phyloP scores from a whole-genome alignment of 2,888 invertebrate genomes.

The Drosophila algonquin region DNA sequence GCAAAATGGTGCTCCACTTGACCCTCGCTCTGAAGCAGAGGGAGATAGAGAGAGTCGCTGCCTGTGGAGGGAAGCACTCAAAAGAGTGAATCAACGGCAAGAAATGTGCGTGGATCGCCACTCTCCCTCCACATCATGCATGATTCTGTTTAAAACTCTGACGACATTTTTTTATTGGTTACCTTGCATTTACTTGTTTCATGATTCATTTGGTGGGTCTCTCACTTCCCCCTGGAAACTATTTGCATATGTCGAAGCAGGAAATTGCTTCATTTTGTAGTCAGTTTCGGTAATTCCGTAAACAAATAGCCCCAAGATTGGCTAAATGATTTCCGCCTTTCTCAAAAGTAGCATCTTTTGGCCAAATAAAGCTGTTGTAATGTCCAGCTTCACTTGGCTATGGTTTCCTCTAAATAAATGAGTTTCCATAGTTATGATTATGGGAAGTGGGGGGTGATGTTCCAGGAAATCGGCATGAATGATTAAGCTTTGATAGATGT shows the following conservation, averaged over 20 bases:
- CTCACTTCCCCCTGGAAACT: not conserved
- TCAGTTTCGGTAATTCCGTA: slow-evolving; percentile 14
- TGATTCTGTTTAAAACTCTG: no score
- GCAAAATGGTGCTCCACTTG: slow-evolving; percentile 18
- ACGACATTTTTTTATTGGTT: slow-evolving; percentile 9
- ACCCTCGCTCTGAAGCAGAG: slow-evolving; percentile 38
- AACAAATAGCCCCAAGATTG: slow-evolving; percentile 11
- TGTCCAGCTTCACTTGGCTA: not conserved
- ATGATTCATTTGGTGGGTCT: slow-evolving; percentile 17
- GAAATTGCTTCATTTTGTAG: slow-evolving; percentile 36
- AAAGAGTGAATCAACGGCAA: slow-evolving; percentile 25
- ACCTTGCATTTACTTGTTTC: not conserved
- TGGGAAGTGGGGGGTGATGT: not conserved
- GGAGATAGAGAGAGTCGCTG: slow-evolving; percentile 3
- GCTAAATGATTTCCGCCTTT: slow-evolving; percentile 18
- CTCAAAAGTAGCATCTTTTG: not conserved
- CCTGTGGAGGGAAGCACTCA: not conserved
- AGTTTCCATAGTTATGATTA: slow-evolving; percentile 1
- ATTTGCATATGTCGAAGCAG: slow-evolving; percentile 7
- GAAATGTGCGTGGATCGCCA: slow-evolving; percentile 33
- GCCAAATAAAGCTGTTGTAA: not conserved
- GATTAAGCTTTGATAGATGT: not conserved
- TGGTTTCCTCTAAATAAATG: not conserved
- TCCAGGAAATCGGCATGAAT: not conserved
- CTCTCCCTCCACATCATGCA: slow-evolving; percentile 9